Evolutionary conservation across 2,888 invertebrate species (phyloP).

Genomic region (Exocentrus adspersus): DNA sequence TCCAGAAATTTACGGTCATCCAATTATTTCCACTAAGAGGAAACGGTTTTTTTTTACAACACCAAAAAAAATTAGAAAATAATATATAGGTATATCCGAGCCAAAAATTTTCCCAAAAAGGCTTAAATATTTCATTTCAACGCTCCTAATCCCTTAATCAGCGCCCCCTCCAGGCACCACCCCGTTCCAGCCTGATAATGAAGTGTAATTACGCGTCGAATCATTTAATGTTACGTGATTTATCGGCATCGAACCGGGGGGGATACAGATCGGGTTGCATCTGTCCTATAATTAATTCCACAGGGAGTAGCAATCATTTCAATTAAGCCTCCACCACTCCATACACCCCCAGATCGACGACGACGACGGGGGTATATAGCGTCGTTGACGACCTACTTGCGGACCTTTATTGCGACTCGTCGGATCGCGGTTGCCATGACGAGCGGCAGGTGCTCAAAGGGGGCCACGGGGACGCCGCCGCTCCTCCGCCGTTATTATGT

Average conservation of each 20-base stretch:
- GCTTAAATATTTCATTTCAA: too few relatives aligned
- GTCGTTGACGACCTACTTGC: constrained; percentile 24
- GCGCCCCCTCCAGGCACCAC: constrained; percentile 22
- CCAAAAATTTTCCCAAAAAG: too few relatives aligned
- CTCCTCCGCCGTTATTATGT: too few relatives aligned
- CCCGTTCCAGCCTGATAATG: constrained; percentile 34
- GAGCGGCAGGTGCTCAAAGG: constrained; percentile 24
- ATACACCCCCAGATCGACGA: constrained; percentile 22
- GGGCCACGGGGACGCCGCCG: not conserved
- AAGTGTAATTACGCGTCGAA: constrained; percentile 56
- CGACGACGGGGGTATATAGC: constrained; percentile 9
- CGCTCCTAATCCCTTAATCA: too few relatives aligned
- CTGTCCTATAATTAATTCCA: constrained; percentile 64
- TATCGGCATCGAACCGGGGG: constrained; percentile 53
- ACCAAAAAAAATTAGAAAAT: constrained; percentile 10
- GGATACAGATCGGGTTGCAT: constrained; percentile 61
- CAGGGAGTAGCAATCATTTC: constrained; percentile 52
- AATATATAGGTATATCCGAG: too few relatives aligned
- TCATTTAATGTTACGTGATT: constrained; percentile 57
- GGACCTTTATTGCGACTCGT: constrained; percentile 22
- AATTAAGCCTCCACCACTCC: constrained; percentile 30
- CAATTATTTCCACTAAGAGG: constrained; percentile 15
- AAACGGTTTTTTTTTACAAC: not conserved
- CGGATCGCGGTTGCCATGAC: constrained; percentile 31
- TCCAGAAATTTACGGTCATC: constrained; percentile 47